Evolutionary conservation across 2,797 vertebrate species (phyloP).

Genomic region (Amniataba percoides): DNA sequence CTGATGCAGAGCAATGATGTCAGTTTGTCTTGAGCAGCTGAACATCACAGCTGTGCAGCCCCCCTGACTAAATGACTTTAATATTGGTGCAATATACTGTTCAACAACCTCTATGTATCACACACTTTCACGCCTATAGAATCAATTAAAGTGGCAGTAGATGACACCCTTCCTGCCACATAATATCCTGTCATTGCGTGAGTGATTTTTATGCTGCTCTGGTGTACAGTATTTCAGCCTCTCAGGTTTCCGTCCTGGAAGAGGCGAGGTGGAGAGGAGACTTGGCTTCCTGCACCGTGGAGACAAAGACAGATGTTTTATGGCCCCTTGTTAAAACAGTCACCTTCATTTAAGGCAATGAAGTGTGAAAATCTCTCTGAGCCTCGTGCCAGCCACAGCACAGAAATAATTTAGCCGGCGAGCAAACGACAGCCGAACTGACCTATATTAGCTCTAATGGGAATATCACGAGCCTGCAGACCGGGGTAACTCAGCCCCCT

Average conservation of each 20-base stretch:
- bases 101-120: slow-evolving; percentile 4
- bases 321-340: slow-evolving; percentile 54
- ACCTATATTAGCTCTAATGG: slow-evolving; percentile 46
- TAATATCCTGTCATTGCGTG: slow-evolving; percentile 3
- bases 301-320: slow-evolving; percentile 69
- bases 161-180: slow-evolving; percentile 8
- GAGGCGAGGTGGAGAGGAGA: slow-evolving; percentile 32
- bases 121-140: slow-evolving; percentile 7
- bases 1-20: slow-evolving; percentile 36
- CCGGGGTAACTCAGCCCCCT: slow-evolving; percentile 25
- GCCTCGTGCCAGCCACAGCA: slow-evolving; percentile 10
- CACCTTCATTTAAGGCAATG: slow-evolving; percentile 70
- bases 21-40: slow-evolving; percentile 35
- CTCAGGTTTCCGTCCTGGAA: slow-evolving; percentile 53
- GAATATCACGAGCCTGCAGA: slow-evolving; percentile 32
- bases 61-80: slow-evolving; percentile 36
- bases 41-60: slow-evolving; percentile 41
- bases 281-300: slow-evolving; percentile 45
- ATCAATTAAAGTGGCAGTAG: slow-evolving; percentile 16
- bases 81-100: slow-evolving; percentile 18
- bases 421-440: slow-evolving; percentile 31
- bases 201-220: slow-evolving; percentile 44
- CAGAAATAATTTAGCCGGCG: slow-evolving; percentile 40
- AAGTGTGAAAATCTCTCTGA: slow-evolving; percentile 62
- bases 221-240: slow-evolving; percentile 38